Percentiles rank a stretch among this genome's conserved stretches.
Evolutionary conservation across 2,113 vertebrate species (phyloP).

Genomic region (Pterocles burchelli): DNA sequence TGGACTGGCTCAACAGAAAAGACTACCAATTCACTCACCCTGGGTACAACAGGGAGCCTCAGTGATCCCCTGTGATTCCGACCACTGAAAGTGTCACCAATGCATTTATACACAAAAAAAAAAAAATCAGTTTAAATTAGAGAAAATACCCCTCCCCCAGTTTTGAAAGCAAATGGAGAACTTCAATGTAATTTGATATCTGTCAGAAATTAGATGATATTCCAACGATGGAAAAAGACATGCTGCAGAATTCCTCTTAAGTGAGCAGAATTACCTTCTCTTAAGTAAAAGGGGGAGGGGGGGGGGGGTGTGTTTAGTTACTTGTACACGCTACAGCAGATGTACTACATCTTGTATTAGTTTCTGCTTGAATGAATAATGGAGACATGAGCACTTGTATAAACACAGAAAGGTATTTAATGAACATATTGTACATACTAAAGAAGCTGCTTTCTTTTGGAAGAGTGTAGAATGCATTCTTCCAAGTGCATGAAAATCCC

Average conservation of each 20-base stretch:
- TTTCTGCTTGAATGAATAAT: slow-evolving; percentile 62
- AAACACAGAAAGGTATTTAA: slow-evolving; percentile 66
- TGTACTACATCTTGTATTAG: slow-evolving; percentile 22
- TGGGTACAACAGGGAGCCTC: not conserved
- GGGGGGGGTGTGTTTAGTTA: not conserved
- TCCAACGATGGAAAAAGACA: not conserved
- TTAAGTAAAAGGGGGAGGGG: not conserved
- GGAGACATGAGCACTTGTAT: slow-evolving; percentile 54
- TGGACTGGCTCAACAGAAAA: not conserved
- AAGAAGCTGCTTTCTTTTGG: slow-evolving; percentile 41
- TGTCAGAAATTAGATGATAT: slow-evolving; percentile 28
- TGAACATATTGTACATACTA: slow-evolving; percentile 55
- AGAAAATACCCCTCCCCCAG: not conserved
- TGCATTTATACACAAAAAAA: not conserved
- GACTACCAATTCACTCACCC: not conserved
- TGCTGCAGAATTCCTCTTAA: not conserved
- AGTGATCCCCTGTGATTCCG: not conserved
- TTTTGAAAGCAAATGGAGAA: not conserved
- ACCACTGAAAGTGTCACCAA: not conserved
- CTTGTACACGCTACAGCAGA: not conserved
- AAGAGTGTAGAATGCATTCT: not conserved
- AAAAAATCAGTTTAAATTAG: not conserved
- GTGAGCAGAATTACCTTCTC: not conserved
- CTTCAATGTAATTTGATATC: not conserved
- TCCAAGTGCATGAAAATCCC: slow-evolving; percentile 50